Conservation (phyloP, 2,888 invertebrate species). For the Marasmarcha lunaedactyla region DNA sequence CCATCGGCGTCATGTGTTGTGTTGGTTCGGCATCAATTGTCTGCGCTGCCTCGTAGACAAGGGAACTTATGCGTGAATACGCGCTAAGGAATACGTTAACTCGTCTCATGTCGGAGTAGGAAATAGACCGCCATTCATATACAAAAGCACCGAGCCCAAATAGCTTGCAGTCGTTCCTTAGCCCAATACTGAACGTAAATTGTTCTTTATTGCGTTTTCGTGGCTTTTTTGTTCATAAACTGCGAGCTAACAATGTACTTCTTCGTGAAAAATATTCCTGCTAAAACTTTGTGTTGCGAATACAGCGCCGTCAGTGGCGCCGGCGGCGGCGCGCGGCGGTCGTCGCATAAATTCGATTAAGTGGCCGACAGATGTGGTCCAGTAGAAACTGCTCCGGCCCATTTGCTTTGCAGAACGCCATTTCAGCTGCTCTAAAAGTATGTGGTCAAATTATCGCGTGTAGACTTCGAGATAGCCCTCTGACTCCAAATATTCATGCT, state of each 20-base stretch:
- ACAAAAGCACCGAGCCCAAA: not conserved
- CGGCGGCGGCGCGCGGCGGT: no score
- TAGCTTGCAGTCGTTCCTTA: no score
- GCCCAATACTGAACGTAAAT: no score
- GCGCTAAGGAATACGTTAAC: slow-evolving; percentile 1
- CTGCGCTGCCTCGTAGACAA: not conserved
- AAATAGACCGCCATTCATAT: not conserved
- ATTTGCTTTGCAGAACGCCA: slow-evolving; percentile 10
- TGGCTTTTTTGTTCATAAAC: no score
- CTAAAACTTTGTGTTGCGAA: no score
- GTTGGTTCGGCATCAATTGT: not conserved
- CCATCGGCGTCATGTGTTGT: not conserved
- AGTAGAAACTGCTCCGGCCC: slow-evolving; percentile 17
- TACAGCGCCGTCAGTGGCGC: no score
- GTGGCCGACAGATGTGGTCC: slow-evolving; percentile 19
- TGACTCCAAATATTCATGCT: not conserved
- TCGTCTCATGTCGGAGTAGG: not conserved
- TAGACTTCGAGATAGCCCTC: not conserved
- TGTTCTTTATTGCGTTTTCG: no score
- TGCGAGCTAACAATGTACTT: no score
- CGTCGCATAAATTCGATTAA: slow-evolving; percentile 18
- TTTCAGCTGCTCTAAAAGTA: not conserved
- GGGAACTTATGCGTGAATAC: not conserved
- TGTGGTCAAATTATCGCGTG: slow-evolving; percentile 1
- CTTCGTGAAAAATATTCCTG: no score